A percentile compares a stretch with the other conserved stretches of the same genome.
Evolutionary conservation across 2,797 vertebrate genomes (phyloP).

Genomic region (Neopelma chrysocephalum): DNA sequence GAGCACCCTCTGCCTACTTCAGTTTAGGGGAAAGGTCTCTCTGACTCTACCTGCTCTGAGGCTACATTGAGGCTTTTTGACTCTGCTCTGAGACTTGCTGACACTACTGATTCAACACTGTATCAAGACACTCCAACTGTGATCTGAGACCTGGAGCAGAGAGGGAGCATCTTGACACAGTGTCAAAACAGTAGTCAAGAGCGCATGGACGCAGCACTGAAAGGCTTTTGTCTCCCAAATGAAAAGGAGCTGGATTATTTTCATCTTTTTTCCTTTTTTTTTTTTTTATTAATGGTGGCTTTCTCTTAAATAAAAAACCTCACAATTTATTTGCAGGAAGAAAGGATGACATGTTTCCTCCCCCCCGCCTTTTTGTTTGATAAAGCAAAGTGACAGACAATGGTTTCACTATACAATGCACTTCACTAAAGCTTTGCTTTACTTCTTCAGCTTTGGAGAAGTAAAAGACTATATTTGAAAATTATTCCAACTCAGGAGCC

Average conservation of each 20-base stretch:
- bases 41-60: slow-evolving; percentile 38
- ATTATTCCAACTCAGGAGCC: background rate
- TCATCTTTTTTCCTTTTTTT: background rate
- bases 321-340: slow-evolving; percentile 25
- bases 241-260: slow-evolving; percentile 51
- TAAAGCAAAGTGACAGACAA: slow-evolving; percentile 22
- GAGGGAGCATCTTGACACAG: slow-evolving; percentile 68
- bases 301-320: slow-evolving; percentile 7
- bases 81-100: slow-evolving; percentile 65
- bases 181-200: slow-evolving; percentile 69
- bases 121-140: slow-evolving; percentile 73
- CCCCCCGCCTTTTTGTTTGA: background rate
- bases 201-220: slow-evolving; percentile 38
- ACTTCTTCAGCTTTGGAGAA: background rate
- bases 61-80: slow-evolving; percentile 41
- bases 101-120: slow-evolving; percentile 65
- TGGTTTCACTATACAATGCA: background rate
- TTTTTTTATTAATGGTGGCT: background rate
- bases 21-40: slow-evolving; percentile 28
- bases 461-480: background rate
- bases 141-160: slow-evolving; percentile 67
- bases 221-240: slow-evolving; percentile 65
- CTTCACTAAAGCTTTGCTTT: background rate
- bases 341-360: background rate
- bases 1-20: slow-evolving; percentile 4